Percentiles rank a stretch among this genome's conserved stretches.
Evolutionary conservation across 92 coral and sea anemone species (phyloP).

Genomic region (Virgularia gustaviana): DNA sequence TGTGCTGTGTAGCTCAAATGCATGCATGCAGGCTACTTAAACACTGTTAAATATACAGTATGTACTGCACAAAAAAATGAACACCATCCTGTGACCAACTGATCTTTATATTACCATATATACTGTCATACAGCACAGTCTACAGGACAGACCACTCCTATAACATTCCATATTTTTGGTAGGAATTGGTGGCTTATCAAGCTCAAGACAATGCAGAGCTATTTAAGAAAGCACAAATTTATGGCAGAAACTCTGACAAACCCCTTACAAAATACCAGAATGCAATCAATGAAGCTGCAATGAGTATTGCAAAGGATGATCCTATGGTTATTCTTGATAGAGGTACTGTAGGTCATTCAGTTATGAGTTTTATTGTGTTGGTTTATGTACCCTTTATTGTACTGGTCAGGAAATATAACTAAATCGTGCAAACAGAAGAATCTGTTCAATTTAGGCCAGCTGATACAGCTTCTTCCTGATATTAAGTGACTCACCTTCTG

Average conservation of each 20-base stretch:
- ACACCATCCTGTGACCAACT: no score
- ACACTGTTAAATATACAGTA: no score
- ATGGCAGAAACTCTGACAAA: conserved; percentile 19
- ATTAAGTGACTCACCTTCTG: no score
- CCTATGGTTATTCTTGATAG: conserved; percentile 50
- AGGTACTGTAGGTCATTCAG: no score
- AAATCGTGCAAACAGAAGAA: no score
- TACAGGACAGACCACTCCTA: neutral
- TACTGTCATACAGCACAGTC: neutral
- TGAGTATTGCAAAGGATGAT: conserved; percentile 36
- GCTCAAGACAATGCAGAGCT: conserved; percentile 5
- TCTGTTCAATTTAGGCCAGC: neutral
- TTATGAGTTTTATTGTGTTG: no score
- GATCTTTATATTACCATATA: neutral
- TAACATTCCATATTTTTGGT: conserved; percentile 5
- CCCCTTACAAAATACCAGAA: conserved; percentile 40
- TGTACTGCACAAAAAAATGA: no score
- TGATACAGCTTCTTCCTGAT: no score
- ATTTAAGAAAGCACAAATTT: conserved; percentile 10
- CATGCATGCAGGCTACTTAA: no score
- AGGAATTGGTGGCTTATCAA: conserved; percentile 10
- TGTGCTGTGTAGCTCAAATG: no score
- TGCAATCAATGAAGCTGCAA: conserved; percentile 58
- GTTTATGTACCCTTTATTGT: no score
- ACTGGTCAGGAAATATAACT: no score